A percentile compares a stretch with the other conserved stretches of the same genome.
Evolutionary conservation across 1,140 invertebrate species (phyloP).

Genomic region (Bombyx mori): ASM3026992v2 NC_085131.1:4885501-4886000

Average conservation of each 20-base stretch:
- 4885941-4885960: conserved; percentile 60
- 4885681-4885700: conserved; percentile 45
- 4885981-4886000: conserved; percentile 55
- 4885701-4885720: conserved; percentile 68
- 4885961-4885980: conserved; percentile 52
- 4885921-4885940: conserved; percentile 63
- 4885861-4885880: conserved; percentile 45
- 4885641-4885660: too few species aligned
- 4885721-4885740: conserved; percentile 72
- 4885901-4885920: conserved; percentile 64
- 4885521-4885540: too few species aligned
- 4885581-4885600: too few species aligned
- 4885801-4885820: conserved; percentile 67
- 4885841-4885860: conserved; percentile 69
- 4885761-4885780: conserved; percentile 71
- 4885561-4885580: too few species aligned
- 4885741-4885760: conserved; percentile 71
- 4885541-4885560: too few species aligned
- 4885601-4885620: too few species aligned
- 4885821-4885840: conserved; percentile 70
- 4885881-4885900: conserved; percentile 46
- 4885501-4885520: too few species aligned
- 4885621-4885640: too few species aligned
- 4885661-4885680: too few species aligned
- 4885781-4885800: conserved; percentile 71